Percentiles rank a stretch among this genome's conserved stretches.
Evolutionary conservation across 2,113 vertebrate species (phyloP).

Genomic region (Salvelinus fontinalis): DNA sequence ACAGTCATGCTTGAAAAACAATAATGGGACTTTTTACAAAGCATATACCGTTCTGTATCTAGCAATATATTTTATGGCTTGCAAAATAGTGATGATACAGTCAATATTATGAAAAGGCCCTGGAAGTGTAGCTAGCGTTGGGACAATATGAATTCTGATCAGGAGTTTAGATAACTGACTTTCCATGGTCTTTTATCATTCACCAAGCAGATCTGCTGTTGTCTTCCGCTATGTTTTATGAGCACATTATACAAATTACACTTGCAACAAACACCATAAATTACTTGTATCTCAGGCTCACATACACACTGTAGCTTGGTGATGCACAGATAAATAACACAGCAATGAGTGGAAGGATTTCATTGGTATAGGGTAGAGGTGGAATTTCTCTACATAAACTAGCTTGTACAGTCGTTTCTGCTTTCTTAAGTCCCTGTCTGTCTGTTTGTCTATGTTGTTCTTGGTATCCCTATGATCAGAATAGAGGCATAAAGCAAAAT

Average conservation of each 20-base stretch:
- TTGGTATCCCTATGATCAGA: no score
- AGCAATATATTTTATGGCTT: conserved; percentile 47
- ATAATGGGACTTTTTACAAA: conserved; percentile 34
- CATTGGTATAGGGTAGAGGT: no score
- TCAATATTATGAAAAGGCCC: conserved; percentile 42
- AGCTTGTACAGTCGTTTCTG: no score
- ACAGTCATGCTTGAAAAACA: conserved; percentile 41
- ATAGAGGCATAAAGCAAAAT: no score
- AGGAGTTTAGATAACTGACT: conserved; percentile 53
- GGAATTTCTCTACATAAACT: no score
- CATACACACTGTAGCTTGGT: conserved; percentile 17
- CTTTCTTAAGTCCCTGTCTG: neutral
- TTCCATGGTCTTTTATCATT: conserved; percentile 35
- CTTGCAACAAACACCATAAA: conserved; percentile 34
- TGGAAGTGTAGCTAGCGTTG: conserved; percentile 37
- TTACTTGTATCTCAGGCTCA: conserved; percentile 29
- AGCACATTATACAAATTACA: conserved; percentile 49
- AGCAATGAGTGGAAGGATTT: neutral
- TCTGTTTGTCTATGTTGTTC: no score
- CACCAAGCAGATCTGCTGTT: conserved; percentile 28
- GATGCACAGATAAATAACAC: conserved; percentile 29
- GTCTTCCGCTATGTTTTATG: conserved; percentile 39
- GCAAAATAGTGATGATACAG: conserved; percentile 46
- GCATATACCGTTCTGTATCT: conserved; percentile 30
- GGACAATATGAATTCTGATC: conserved; percentile 55